Percentiles rank a stretch among this genome's conserved stretches.
These are phyloP conservation scores for Mythimna lalbum DNA, from an alignment of 2,888 invertebrate genomes.

Conservation along the genomic window DNA sequence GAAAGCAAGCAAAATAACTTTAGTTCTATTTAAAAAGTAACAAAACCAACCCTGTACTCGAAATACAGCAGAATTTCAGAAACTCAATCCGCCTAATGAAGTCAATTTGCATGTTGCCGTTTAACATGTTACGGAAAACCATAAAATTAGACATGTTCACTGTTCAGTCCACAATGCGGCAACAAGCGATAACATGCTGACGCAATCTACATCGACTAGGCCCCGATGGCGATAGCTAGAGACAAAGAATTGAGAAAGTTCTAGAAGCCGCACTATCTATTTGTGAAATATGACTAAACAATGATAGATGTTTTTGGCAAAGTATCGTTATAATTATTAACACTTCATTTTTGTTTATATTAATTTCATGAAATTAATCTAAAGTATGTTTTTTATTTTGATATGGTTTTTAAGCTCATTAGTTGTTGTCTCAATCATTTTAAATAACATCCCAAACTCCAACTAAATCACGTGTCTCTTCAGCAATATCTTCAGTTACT, in stretches of 20 bases:
- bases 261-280: conserved; percentile 11
- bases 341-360: no score
- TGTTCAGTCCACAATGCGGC: conserved; percentile 62
- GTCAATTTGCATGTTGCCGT: conserved; percentile 50
- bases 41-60: background rate
- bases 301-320: no score
- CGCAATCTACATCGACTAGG: conserved; percentile 72
- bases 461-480: background rate
- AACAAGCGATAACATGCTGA: conserved; percentile 70
- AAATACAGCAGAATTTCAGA: conserved; percentile 25
- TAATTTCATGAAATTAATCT: no score
- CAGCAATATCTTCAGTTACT: background rate
- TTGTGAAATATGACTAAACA: no score
- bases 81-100: conserved; percentile 42
- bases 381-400: no score
- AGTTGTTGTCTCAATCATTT: background rate
- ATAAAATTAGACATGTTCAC: conserved; percentile 57
- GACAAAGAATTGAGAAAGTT: conserved; percentile 61
- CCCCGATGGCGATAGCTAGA: conserved; percentile 53
- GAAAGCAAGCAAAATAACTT: background rate
- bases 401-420: no score
- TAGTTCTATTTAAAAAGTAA: background rate
- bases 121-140: conserved; percentile 50
- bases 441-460: background rate
- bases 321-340: no score